A percentile compares a stretch with the other conserved stretches of the same genome.
phyloP scores from a whole-genome alignment of 2,888 invertebrate species.

The Metallyticus violacea region DNA sequence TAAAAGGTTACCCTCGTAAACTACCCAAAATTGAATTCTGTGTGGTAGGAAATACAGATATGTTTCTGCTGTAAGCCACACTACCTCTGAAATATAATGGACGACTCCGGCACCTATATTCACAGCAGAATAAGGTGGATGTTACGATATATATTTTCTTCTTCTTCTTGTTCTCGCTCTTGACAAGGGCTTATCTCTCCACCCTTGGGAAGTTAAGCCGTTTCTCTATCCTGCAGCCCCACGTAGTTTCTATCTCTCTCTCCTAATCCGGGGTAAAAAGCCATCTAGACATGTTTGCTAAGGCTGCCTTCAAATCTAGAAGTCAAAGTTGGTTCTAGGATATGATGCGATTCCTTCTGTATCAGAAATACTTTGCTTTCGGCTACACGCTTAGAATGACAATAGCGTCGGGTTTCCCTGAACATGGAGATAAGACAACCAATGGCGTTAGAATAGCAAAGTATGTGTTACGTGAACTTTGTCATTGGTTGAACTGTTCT shows the following conservation, averaged over 20 bases:
- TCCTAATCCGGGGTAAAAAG: neutral
- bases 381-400: too few species aligned
- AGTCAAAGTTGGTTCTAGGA: neutral
- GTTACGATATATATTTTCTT: neutral
- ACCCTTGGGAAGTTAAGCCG: neutral
- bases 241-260: neutral
- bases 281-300: neutral
- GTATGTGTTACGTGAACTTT: too few species aligned
- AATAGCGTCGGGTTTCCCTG: too few species aligned
- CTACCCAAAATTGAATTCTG: too few species aligned
- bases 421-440: too few species aligned
- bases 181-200: neutral
- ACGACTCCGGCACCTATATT: too few species aligned
- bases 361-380: neutral
- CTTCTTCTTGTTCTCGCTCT: neutral
- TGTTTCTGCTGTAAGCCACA: neutral
- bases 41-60: too few species aligned
- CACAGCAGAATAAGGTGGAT: neutral
- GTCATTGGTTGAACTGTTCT: too few species aligned
- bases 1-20: too few species aligned
- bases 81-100: neutral
- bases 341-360: neutral
- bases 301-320: neutral
- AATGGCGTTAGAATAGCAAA: too few species aligned
- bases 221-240: neutral